Base-by-base conservation (phyloP, 2,113 vertebrate genomes). In the Phasianus colchicus region DNA sequence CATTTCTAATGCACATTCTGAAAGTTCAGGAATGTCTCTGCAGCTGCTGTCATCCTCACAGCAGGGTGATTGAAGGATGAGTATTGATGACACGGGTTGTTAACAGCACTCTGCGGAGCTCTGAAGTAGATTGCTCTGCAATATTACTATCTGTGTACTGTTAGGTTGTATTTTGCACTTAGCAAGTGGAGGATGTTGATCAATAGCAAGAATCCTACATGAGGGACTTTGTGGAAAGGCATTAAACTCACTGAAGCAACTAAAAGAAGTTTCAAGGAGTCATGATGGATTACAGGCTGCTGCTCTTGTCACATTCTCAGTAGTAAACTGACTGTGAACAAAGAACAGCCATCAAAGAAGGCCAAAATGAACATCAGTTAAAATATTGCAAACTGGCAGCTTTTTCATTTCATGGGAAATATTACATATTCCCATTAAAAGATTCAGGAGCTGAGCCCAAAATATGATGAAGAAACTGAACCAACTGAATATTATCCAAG, bases 201-300 rank as follows among this genome's bases (percentile, higher is more conserved):
- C 95, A 97, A 95, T 89, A 84, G 63, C 14, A 89, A 65, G n/a
- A 47, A 54, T 92, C 88, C 87, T 81, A 76, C 74, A 83, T 65
- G 58, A 83, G 92, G 43, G 76, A 87, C 34, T 88, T 57, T 60
- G 27, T 70, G 57, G 50, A 88, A 80, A 86, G 83, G 34, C 73
- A 89, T 80, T 84, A 88, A 95, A 94, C 70, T 90, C 86, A 94
- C 75, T 80, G 93, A 95, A 95, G 92, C 90, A 91, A 94, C 88
- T 93, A 87, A 92, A 92, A 83, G 73, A 91, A 88, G 45, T 93
- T 86, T 96, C 64, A 74, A 89, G 90, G 57, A 96, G 89, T 85
- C 89, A 64, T 93, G 91, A 92, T 63, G 95, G 92, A 89, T 91
- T 83, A 80, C 60, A 82, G 67, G 45, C 76, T 86, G 63, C 75